These are phyloP conservation scores for Scylla paramamosain DNA, from an alignment of 1,140 invertebrate genomes.

Conservation along the genomic window DNA sequence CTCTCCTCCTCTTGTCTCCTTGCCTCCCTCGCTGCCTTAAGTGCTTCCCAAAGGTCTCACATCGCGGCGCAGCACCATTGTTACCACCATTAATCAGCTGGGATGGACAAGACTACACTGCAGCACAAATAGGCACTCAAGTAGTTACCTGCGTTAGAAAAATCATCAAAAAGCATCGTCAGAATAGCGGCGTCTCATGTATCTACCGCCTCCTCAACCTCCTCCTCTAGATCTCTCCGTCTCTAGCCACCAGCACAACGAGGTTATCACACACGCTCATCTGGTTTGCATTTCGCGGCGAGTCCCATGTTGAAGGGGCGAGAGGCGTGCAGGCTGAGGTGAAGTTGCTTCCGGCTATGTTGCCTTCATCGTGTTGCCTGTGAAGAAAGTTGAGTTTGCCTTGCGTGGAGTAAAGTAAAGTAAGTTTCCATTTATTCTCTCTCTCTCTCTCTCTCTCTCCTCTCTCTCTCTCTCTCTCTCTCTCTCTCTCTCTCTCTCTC, in stretches of 20 bases:
- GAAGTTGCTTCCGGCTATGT: no score
- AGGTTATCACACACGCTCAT: slow-evolving; percentile 2
- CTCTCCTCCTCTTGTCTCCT: not conserved
- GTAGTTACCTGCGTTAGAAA: not conserved
- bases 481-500: not conserved
- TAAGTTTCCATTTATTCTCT: not conserved
- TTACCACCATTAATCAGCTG: not conserved
- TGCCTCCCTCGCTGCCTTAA: not conserved
- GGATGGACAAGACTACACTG: not conserved
- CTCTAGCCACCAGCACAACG: not conserved
- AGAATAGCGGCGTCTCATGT: not conserved
- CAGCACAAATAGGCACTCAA: not conserved
- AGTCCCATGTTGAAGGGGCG: not conserved
- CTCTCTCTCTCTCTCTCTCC: not conserved
- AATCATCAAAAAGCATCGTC: not conserved
- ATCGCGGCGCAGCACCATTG: not conserved
- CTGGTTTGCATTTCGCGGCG: slow-evolving; percentile 9
- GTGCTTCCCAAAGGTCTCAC: not conserved
- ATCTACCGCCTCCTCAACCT: not conserved
- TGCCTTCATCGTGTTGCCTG: no score
- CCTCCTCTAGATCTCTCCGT: not conserved
- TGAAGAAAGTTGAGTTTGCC: no score
- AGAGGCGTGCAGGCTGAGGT: not conserved
- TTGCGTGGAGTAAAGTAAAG: no score
- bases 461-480: slow-evolving; percentile 4